These are phyloP conservation scores for Mirza zaza DNA, from an alignment of 2,113 vertebrate genomes.

Conservation along the genomic window DNA sequence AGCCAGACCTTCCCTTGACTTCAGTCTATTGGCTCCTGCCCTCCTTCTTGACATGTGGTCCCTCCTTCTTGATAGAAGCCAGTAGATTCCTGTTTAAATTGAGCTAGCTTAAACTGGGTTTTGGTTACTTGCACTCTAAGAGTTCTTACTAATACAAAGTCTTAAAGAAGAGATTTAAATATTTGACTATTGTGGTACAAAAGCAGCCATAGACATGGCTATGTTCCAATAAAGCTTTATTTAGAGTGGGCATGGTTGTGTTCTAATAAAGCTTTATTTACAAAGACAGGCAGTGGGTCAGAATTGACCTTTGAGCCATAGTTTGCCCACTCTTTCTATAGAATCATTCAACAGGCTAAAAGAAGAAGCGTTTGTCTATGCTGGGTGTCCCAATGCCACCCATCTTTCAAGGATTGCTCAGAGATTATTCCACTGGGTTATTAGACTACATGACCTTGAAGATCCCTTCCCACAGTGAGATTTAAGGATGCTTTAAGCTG, in stretches of 20 bases:
- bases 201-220: not conserved
- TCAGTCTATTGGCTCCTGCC: too few relatives aligned
- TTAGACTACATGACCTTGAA: not conserved
- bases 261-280: constrained; percentile 2
- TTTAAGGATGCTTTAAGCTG: constrained; percentile 1
- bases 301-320: not conserved
- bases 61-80: not conserved
- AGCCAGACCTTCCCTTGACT: not conserved
- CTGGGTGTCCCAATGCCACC: not conserved
- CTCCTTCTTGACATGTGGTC: not conserved
- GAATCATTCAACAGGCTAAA: not conserved
- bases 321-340: not conserved
- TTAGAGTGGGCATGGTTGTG: not conserved
- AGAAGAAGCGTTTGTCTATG: not conserved
- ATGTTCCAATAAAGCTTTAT: not conserved
- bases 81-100: not conserved
- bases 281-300: not conserved
- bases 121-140: not conserved
- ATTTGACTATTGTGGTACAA: not conserved
- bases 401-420: not conserved
- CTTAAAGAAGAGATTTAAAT: not conserved
- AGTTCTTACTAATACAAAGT: not conserved
- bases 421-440: not conserved
- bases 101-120: not conserved
- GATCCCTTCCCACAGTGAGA: not conserved